Evolutionary conservation across 2,888 invertebrate species (phyloP).

Genomic region (Steinernema scapterisci): DNA sequence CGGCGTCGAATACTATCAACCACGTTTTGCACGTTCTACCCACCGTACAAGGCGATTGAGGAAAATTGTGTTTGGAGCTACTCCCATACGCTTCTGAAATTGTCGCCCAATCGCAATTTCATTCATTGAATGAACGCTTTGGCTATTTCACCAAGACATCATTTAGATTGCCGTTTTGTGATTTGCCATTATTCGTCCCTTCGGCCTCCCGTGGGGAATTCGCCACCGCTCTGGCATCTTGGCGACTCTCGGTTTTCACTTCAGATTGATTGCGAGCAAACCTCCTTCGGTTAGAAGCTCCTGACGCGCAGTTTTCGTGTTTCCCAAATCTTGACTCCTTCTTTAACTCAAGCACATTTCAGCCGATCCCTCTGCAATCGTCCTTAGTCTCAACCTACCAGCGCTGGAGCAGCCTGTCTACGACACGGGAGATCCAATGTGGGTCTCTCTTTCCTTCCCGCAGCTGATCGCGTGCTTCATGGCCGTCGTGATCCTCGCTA

Average conservation of each 20-base stretch:
- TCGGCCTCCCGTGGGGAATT: conserved; percentile 15
- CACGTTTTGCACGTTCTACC: too few species aligned
- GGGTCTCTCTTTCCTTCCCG: conserved; percentile 13
- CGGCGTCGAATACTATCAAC: too few species aligned
- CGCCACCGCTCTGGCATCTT: background rate
- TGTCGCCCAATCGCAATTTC: background rate
- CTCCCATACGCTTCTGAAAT: background rate
- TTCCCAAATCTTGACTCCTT: background rate
- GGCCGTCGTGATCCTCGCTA: conserved; percentile 20
- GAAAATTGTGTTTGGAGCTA: background rate
- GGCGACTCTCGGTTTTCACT: background rate
- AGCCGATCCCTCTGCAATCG: too few species aligned
- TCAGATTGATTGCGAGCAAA: conserved; percentile 21
- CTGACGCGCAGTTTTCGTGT: background rate
- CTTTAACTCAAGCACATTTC: background rate
- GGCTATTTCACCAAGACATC: background rate
- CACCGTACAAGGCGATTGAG: too few species aligned
- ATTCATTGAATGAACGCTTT: background rate
- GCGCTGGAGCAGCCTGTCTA: background rate
- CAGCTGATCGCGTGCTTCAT: conserved; percentile 10
- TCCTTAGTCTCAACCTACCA: too few species aligned
- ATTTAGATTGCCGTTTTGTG: conserved; percentile 17
- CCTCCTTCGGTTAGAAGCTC: background rate
- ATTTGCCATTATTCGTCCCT: conserved; percentile 22
- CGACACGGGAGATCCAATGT: conserved; percentile 17